These are phyloP conservation scores for Acromyrmex charruanus DNA, from an alignment of 1,140 invertebrate species.

Conservation along the genomic window DNA sequence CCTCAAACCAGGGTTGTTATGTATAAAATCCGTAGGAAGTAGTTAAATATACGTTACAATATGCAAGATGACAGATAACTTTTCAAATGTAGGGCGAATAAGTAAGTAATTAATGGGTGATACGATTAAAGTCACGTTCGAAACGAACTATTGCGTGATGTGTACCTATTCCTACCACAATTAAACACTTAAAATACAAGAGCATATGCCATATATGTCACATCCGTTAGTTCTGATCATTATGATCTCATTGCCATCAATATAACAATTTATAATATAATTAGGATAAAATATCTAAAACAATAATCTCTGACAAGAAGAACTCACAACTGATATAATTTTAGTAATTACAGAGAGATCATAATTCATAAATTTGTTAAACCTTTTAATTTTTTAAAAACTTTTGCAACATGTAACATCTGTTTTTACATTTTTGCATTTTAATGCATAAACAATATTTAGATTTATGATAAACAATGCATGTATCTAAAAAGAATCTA, in stretches of 20 bases:
- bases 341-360: background rate
- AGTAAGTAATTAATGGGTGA: constrained; percentile 60
- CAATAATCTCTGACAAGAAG: too few species aligned
- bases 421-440: background rate
- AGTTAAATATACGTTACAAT: constrained; percentile 53
- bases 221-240: constrained; percentile 28
- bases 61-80: constrained; percentile 60
- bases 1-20: constrained; percentile 16
- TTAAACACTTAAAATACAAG: constrained; percentile 61
- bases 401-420: background rate
- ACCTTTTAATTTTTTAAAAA: background rate
- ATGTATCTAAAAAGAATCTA: background rate
- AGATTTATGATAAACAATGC: background rate
- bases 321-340: background rate
- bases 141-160: constrained; percentile 58
- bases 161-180: constrained; percentile 52
- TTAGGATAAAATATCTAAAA: constrained; percentile 19
- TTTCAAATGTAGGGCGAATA: constrained; percentile 60
- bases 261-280: background rate
- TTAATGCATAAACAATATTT: constrained; percentile 5
- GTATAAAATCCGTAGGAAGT: constrained; percentile 37
- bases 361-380: background rate
- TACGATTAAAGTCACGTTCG: constrained; percentile 59
- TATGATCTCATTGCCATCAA: background rate
- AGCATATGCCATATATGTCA: constrained; percentile 36